phyloP scores from a whole-genome alignment of 2,797 vertebrate genomes.

The Zonotrichia albicollis region DNA sequence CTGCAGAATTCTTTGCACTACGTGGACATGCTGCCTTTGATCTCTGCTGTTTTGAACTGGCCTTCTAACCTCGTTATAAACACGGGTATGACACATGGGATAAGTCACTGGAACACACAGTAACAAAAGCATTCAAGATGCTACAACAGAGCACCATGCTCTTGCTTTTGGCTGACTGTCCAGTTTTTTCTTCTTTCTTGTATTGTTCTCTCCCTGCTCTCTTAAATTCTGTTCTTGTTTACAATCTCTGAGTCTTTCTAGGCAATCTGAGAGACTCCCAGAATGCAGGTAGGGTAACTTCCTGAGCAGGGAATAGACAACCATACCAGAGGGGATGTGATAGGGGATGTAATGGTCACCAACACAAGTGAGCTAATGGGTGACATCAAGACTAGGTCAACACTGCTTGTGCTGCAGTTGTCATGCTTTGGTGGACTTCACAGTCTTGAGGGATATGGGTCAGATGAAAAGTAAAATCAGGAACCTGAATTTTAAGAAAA shows the following conservation, averaged over 20 bases:
- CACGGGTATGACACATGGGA: background rate
- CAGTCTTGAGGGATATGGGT: background rate
- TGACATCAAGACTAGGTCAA: background rate
- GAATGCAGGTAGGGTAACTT: background rate
- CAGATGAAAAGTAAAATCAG: background rate
- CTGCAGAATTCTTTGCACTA: background rate
- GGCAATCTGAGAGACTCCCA: background rate
- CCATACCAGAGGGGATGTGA: background rate
- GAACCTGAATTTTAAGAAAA: background rate
- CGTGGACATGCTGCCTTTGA: background rate
- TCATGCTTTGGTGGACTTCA: background rate
- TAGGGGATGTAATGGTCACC: background rate
- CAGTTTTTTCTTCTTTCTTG: background rate
- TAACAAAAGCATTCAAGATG: background rate
- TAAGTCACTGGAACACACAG: background rate
- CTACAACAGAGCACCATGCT: background rate
- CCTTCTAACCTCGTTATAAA: background rate
- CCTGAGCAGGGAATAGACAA: background rate
- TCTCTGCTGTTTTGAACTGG: background rate
- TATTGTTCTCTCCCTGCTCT: background rate
- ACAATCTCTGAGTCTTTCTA: background rate
- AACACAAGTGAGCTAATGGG: background rate
- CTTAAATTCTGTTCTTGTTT: background rate
- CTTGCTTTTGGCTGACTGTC: background rate
- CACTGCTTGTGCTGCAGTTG: background rate